Percentiles rank a stretch among this genome's conserved stretches.
Evolutionary conservation across 2,113 vertebrate genomes (phyloP).

Genomic region (Gopherus flavomarginatus): DNA sequence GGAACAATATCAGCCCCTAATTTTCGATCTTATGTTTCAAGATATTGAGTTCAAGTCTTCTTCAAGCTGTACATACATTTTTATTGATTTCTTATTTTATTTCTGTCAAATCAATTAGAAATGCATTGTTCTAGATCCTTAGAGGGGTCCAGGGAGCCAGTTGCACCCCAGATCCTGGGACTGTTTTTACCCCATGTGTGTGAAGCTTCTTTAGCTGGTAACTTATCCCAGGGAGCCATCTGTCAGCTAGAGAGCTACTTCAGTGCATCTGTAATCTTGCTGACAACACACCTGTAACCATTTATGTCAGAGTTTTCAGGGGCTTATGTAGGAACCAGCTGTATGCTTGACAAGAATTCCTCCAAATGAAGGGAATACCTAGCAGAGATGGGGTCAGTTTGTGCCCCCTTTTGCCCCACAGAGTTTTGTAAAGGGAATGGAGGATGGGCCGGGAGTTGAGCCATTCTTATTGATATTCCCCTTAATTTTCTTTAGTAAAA

Average conservation of each 20-base stretch:
- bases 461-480: not conserved
- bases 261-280: not conserved
- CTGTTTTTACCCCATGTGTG: not conserved
- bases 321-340: not conserved
- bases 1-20: not conserved
- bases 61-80: not conserved
- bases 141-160: not conserved
- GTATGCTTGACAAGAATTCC: not conserved
- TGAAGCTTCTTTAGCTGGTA: not conserved
- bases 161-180: not conserved
- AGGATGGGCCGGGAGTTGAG: not conserved
- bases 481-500: not conserved
- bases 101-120: not conserved
- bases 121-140: not conserved
- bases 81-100: not conserved
- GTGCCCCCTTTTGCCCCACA: not conserved
- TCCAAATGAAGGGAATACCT: not conserved
- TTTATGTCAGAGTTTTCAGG: not conserved
- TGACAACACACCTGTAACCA: not conserved
- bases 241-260: not conserved
- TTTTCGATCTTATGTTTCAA: not conserved
- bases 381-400: not conserved
- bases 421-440: not conserved
- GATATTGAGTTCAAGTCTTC: not conserved
- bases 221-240: not conserved